These are phyloP conservation scores for Propithecus deckenii DNA, from an alignment of 2,797 vertebrate genomes.

Conservation along the genomic window DNA sequence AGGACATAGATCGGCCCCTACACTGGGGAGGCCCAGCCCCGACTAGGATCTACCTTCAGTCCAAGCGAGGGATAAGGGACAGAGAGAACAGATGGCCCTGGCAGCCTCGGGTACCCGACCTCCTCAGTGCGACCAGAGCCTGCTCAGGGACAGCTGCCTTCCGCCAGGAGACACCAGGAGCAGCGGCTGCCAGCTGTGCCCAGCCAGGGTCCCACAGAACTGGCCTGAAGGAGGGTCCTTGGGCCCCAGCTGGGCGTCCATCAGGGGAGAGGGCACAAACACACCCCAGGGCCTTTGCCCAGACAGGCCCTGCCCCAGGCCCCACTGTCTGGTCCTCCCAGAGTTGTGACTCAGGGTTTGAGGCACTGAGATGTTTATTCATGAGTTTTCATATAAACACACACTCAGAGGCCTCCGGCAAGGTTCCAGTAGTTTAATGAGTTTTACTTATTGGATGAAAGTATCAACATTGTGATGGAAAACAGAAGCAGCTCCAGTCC, in stretches of 20 bases:
- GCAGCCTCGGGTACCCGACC: background rate
- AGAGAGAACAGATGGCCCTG: rapidly evolving
- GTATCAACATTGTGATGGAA: background rate
- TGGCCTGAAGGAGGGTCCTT: background rate
- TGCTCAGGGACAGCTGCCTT: background rate
- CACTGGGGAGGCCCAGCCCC: no score
- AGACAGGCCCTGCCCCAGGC: background rate
- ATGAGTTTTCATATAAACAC: conserved; percentile 21
- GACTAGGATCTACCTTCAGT: background rate
- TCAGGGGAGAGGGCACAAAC: background rate
- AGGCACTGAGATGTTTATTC: conserved; percentile 48
- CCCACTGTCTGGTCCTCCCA: rapidly evolving
- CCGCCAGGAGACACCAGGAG: rapidly evolving
- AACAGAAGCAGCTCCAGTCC: background rate
- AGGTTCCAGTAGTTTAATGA: conserved; percentile 31
- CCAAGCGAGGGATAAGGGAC: background rate
- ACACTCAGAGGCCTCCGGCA: background rate
- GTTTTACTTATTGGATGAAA: conserved; percentile 40
- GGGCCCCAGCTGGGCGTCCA: background rate
- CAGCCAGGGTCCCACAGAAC: no score
- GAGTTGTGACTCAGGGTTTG: background rate
- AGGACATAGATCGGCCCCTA: background rate
- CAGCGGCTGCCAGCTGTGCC: background rate
- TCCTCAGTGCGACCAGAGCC: background rate
- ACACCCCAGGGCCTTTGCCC: background rate